A percentile compares a stretch with the other conserved stretches of the same genome.
Conservation (phyloP, 2,113 vertebrate species). For the Mystacornis crossleyi region DNA sequence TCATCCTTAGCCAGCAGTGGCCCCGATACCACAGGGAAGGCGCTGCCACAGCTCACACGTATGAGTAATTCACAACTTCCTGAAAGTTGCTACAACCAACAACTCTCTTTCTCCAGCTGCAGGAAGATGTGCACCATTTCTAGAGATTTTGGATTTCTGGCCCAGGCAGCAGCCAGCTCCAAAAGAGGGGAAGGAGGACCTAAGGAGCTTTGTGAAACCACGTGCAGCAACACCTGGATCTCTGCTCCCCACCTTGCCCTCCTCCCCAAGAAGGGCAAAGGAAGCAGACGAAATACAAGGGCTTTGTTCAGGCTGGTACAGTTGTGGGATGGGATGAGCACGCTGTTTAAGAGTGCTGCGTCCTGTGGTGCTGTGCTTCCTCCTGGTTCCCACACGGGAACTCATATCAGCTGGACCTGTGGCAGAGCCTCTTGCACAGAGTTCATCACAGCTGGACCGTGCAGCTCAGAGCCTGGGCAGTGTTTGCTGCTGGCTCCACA, state of each 20-base stretch:
- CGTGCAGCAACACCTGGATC: neutral
- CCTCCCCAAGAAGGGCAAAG: neutral
- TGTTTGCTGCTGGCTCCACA: neutral
- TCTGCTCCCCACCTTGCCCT: neutral
- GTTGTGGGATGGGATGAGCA: neutral
- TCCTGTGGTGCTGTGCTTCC: neutral
- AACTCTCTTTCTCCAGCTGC: neutral
- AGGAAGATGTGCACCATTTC: neutral
- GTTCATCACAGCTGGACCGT: fast-evolving
- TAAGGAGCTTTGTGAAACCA: neutral
- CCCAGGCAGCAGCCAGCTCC: neutral
- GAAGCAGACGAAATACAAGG: neutral
- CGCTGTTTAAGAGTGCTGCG: neutral
- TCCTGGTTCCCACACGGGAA: neutral
- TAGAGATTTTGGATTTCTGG: neutral
- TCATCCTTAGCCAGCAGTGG: neutral
- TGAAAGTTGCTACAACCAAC: neutral
- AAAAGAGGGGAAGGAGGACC: neutral
- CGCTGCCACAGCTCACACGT: neutral
- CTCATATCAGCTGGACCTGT: neutral
- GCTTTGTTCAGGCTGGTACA: neutral
- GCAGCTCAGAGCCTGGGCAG: neutral
- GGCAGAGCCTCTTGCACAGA: neutral
- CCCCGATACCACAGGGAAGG: neutral
- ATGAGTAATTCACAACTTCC: neutral